Evolutionary conservation across 2,797 vertebrate genomes (phyloP), one percentile per base, ranked within the genome.

Genomic region (Bryconaethiops microstoma): DNA sequence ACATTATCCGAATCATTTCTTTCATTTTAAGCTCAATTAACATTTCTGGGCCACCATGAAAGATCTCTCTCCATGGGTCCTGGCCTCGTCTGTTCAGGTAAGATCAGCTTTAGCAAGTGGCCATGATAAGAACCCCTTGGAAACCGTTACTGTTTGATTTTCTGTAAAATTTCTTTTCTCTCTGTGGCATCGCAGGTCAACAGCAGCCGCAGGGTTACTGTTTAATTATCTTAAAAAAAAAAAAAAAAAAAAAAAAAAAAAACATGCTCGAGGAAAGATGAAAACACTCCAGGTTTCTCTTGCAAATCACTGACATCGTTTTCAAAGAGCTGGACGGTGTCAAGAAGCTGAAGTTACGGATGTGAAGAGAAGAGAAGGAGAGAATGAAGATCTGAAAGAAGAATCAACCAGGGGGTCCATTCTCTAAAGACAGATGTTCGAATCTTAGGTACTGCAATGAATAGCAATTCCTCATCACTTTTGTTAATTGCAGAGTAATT

Each of bases 121-220:
- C 79, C 78, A 76, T 85, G 87, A 88, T 88, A 90, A 91, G 91
- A 90, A 88, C 88, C 83, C 77, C 54, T 79, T 78, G 77, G 78
- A 81, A 87, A 82, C 76, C 77, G 62, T 82, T 87, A 52, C 29
- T 80, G 85, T 92, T 88, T 91, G 86, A 89, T 85, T 89, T 85
- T 78, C 82, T 16, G n/a, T 12, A 65, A 23, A 81, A 89, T 84
- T 82, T 81, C 80, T 42, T 21, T 82, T 64, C 79, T 21, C 76
- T 21, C 77, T 48, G 79, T 85, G 83, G 76, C 88, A 86, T 83
- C 76, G 73, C 57, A 57, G 89, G 91, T 91, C 90, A 89, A 86
- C 81, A 81, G 83, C 64, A 74, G 77, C 88, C 81, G 67, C 79
- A 84, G 87, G 83, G 80, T 85, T 86, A 86, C 85, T 77, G 77